Evolutionary conservation across 2,797 vertebrate species (phyloP), one percentile per base, ranked within the genome.

Genomic region (Cyclopterus lumpus): DNA sequence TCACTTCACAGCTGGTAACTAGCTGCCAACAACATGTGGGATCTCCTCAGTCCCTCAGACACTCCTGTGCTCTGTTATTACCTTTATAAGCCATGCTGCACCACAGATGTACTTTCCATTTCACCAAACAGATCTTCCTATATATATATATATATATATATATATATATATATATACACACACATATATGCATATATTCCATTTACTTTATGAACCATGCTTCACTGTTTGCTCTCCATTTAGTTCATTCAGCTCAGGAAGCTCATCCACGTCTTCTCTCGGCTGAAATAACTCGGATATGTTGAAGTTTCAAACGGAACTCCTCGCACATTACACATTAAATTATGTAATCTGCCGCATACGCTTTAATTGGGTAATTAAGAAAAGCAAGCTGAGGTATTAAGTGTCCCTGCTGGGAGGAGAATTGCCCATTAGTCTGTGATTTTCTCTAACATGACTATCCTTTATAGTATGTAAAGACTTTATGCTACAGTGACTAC

Each of bases 351-450:
- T 89, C 68, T 86, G 74, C 76, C 69, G 62, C 84, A 85, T 80
- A 85, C 80, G 88, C 87, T 87, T 84, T 92, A 91, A 95, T 91
- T 91, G 89, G 90, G 80, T 93, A 86, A 93, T 93, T 91, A 92
- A 81, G 83, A 86, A 90, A 86, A 89, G 77, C 79, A 65, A 85
- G 82, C 91, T 88, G 89, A 90, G 84, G 87, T 89, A 79, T 92
- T 93, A 83, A 89, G 77, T 84, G 87, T 80, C 71, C 80, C 89
- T 89, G 84, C 90, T 89, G 87, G 89, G 86, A 88, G 79, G 82
- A 81, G 88, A 89, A 92, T 89, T 79, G 80, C 54, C 93, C 88
- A 93, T 94, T 94, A 93, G 77, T 80, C 28, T 5, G 75, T 81
- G 89, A 93, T 90, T 93, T 88, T 89, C 87, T 86, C 44, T 7